phyloP scores from a whole-genome alignment of 2,113 vertebrate species.

The Meriones unguiculatus region DNA sequence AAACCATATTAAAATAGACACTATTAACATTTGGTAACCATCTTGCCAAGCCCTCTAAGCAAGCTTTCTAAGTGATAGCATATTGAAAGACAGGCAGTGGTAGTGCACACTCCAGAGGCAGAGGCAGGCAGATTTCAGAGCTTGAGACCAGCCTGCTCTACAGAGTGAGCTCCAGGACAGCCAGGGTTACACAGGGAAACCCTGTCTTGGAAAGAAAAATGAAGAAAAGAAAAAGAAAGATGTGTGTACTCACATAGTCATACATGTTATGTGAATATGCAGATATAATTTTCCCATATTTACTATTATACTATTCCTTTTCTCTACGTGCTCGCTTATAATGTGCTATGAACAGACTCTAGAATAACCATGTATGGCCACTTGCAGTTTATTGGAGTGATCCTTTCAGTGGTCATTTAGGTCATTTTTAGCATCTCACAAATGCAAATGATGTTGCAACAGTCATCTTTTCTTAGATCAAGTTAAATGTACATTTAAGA shows the following conservation, averaged over 20 bases:
- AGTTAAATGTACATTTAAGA: neutral
- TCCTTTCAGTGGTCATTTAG: slow-evolving; percentile 14
- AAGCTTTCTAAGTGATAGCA: neutral
- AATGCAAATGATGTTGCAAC: neutral
- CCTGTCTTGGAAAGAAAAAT: neutral
- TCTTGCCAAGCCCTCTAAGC: neutral
- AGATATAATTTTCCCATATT: neutral
- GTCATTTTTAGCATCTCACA: slow-evolving; percentile 26
- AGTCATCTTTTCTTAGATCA: slow-evolving; percentile 15
- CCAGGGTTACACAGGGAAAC: neutral
- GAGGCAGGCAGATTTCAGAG: neutral
- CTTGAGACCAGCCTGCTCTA: neutral
- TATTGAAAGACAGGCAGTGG: neutral
- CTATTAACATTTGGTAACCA: slow-evolving; percentile 45
- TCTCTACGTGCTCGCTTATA: neutral
- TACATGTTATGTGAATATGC: neutral
- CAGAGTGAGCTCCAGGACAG: neutral
- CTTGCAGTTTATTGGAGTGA: slow-evolving; percentile 24
- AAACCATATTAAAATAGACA: neutral
- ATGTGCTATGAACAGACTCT: neutral
- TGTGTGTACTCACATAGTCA: neutral
- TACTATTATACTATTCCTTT: neutral
- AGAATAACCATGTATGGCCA: slow-evolving; percentile 6
- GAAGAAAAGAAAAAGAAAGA: neutral
- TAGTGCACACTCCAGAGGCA: neutral